Conservation (phyloP, 1,140 invertebrate genomes). For the Planococcus citri region DNA sequence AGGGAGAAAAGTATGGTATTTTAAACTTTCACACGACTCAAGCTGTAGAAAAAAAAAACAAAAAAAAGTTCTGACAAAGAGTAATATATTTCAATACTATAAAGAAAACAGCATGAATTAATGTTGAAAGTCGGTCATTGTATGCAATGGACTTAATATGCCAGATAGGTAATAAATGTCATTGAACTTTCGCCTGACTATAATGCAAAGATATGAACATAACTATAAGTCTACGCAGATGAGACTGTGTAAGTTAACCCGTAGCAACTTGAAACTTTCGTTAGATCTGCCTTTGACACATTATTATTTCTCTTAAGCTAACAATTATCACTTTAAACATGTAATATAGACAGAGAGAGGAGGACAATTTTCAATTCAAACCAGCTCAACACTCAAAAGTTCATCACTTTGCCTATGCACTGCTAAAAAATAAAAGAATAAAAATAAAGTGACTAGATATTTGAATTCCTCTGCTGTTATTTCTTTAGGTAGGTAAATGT, state of each 20-base stretch:
- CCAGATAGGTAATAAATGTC: neutral
- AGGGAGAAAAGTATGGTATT: neutral
- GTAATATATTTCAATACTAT: too few relatives aligned
- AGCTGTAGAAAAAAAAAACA: too few relatives aligned
- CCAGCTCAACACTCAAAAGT: neutral
- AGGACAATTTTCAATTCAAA: neutral
- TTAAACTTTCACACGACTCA: neutral
- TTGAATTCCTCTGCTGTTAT: too few relatives aligned
- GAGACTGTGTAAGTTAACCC: neutral
- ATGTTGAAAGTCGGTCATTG: neutral
- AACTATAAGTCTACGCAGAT: too few relatives aligned
- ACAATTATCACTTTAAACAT: neutral
- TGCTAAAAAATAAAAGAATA: neutral
- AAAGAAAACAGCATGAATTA: neutral
- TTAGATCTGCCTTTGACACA: neutral
- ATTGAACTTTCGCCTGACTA: neutral
- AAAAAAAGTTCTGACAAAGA: too few relatives aligned
- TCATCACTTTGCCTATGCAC: neutral
- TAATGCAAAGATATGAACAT: neutral
- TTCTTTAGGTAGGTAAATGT: too few relatives aligned
- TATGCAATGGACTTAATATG: neutral
- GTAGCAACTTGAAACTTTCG: neutral
- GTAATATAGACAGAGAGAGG: too few relatives aligned
- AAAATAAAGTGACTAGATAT: too few relatives aligned
- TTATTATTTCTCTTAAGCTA: neutral